Base-by-base conservation (phyloP, 1,140 invertebrate species). In the Doryteuthis pealeii region DNA sequence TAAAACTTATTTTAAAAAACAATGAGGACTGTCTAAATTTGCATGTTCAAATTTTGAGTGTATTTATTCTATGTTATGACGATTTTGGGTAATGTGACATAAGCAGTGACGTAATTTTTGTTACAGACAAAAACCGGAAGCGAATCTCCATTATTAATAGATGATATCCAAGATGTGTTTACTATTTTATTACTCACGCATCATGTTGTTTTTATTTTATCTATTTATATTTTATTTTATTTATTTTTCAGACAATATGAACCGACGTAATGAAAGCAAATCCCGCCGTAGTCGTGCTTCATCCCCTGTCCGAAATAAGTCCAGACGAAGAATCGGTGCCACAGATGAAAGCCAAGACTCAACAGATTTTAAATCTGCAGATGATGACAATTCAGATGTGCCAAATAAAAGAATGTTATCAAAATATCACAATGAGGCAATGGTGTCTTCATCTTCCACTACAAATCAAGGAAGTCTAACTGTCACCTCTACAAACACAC, bases 211-310 rank as follows among this genome's bases (percentile, higher is more conserved):
- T 3, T 40, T 40, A 5, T 40, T 40, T 40, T 40, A 5, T 40
- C 10, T 40, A 10, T 40, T 40, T 40, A 10, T 40, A 5, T 40
- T 40, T 40, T 40, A 5, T 40, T 40, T 40, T 40, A 40, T 32
- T 31, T 68, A 30, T 68, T 68, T 31, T 68, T 26, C 32, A 68
- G 66, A 30, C 66, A 68, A 18, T 26, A 68, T 68, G 66, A 68
- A 32, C 32, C 28, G 66, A 33, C 22, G 66, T 5, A 68, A 33
- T 32, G 66, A 68, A 32, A 68, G 66, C 22, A 68, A 68, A 68
- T 18, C 22, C 30, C 66, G 66, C 32, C 32, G 30, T 14, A 68
- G 32, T 33, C 28, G 66, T 68, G 32, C 22, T 26, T 68, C 66
- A 22, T 26, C 66, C 28, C 28, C 66, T 5, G 28, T 18, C 66